Base-by-base conservation (phyloP, 2,888 invertebrate genomes). In the Rhynchonema sp. region DNA sequence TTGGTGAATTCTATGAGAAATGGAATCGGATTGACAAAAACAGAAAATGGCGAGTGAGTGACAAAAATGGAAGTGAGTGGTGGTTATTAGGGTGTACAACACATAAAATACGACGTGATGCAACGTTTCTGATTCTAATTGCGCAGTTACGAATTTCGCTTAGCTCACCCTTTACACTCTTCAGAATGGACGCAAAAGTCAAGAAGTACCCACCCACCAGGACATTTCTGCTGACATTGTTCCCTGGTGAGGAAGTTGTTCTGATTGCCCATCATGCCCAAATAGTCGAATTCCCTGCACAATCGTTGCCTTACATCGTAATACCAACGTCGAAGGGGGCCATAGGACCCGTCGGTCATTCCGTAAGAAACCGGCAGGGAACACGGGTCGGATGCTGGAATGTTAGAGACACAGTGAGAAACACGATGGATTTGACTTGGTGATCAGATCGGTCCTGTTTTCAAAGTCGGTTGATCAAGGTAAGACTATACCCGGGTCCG, bases 1-100 rank as follows among this genome's bases (percentile, higher is more conserved):
- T 71, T 71, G 2, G 20, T 26, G n/a, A 55, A 55, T 22, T 55
- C 55, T 55, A 30, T 6, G 23, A n/a, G 23, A 17, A 6, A 23
- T 52, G 6, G 23, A 6, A 9, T 20, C 38, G 38, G 20, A n/a
- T n/a, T n/a, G n/a, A n/a, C n/a, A n/a, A n/a, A n/a, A n/a, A n/a
- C n/a, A n/a, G n/a, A n/a, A n/a, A n/a, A n/a, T n/a, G n/a, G n/a
- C n/a, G n/a, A n/a, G n/a, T n/a, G n/a, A n/a, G n/a, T n/a, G n/a
- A n/a, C n/a, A n/a, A n/a, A n/a, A n/a, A n/a, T n/a, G n/a, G n/a
- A n/a, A n/a, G n/a, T n/a, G n/a, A n/a, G n/a, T n/a, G n/a, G n/a
- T n/a, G n/a, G n/a, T n/a, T n/a, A n/a, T n/a, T n/a, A n/a, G n/a
- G n/a, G n/a, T n/a, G n/a, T n/a, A n/a, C n/a, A n/a, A n/a, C n/a